Conservation (phyloP, 2,797 vertebrate species). For the Notamacropus eugenii region DNA sequence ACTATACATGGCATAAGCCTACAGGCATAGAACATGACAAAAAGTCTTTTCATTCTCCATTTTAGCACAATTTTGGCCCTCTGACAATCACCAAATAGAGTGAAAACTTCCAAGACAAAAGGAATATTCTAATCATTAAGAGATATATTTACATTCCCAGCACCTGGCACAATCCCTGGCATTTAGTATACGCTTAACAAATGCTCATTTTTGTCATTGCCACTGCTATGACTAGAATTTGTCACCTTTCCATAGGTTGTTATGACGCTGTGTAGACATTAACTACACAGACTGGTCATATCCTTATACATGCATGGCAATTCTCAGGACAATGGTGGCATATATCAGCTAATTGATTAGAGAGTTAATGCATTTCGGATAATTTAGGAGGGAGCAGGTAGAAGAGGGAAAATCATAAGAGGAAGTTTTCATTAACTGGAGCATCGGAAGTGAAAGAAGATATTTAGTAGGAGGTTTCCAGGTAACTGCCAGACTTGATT, state of each 20-base stretch:
- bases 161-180: neutral
- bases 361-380: neutral
- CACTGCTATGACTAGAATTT: neutral
- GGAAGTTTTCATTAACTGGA: neutral
- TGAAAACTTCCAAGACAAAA: constrained; percentile 73
- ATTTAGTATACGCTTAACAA: neutral
- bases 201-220: neutral
- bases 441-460: neutral
- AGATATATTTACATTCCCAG: neutral
- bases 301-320: neutral
- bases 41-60: constrained; percentile 77
- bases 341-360: neutral
- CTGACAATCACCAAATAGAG: constrained; percentile 75
- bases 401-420: neutral
- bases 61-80: constrained; percentile 78
- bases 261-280: neutral
- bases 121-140: constrained; percentile 77
- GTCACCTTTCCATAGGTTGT: neutral
- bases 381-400: neutral
- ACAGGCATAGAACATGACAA: constrained; percentile 78
- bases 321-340: neutral
- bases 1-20: constrained; percentile 77
- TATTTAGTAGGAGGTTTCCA: neutral
- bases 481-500: neutral
- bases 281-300: neutral